A percentile compares a stretch with the other conserved stretches of the same genome.
phyloP scores from a whole-genome alignment of 2,797 vertebrate genomes.

The Labeo calbasu region DNA sequence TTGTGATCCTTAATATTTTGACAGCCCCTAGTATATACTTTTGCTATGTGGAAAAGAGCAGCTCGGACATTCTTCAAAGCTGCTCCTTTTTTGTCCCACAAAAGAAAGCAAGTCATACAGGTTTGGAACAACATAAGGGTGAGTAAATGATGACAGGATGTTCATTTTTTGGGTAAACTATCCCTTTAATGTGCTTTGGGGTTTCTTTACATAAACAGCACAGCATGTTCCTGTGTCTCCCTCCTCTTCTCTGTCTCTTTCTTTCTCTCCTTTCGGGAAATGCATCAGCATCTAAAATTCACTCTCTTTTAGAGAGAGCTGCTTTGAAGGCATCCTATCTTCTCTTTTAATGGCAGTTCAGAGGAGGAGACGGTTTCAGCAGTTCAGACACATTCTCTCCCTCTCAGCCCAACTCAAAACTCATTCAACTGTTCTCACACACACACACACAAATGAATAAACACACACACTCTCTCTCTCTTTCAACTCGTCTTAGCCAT shows the following conservation, averaged over 20 bases:
- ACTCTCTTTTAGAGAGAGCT: slow-evolving; percentile 52
- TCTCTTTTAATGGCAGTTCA: slow-evolving; percentile 56
- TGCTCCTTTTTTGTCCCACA: background rate
- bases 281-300: slow-evolving; percentile 59
- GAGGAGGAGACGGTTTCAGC: slow-evolving; percentile 50
- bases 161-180: slow-evolving; percentile 4
- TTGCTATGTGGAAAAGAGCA: background rate
- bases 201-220: slow-evolving; percentile 49
- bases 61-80: background rate
- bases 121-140: slow-evolving; percentile 10
- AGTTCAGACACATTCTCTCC: slow-evolving; percentile 52
- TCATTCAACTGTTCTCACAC: slow-evolving; percentile 57
- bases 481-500: slow-evolving; percentile 58
- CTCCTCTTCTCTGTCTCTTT: slow-evolving; percentile 39
- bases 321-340: slow-evolving; percentile 58
- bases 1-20: background rate
- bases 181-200: slow-evolving; percentile 28
- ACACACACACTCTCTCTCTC: slow-evolving; percentile 21
- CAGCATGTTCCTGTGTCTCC: slow-evolving; percentile 40
- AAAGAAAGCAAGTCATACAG: background rate
- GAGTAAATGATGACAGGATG: slow-evolving; percentile 22
- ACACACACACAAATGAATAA: slow-evolving; percentile 68
- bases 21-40: background rate
- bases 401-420: slow-evolving; percentile 44
- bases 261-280: slow-evolving; percentile 52